Evolutionary conservation across 1,140 invertebrate species (phyloP), one percentile per base, ranked within the genome.

Genomic region (Uloborus diversus): DNA sequence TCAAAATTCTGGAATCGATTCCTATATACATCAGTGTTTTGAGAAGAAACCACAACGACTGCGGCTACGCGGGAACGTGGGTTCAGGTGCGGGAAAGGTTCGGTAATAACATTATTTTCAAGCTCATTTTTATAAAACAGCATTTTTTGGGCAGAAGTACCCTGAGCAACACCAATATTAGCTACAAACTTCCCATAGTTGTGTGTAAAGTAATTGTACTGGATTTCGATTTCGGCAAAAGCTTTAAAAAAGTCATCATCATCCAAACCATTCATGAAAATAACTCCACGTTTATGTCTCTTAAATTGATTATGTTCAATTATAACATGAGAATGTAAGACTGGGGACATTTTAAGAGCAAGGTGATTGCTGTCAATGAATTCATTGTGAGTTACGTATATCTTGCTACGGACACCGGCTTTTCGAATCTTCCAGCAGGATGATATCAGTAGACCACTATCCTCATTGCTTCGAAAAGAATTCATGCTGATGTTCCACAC

Each of bases 1-100:
- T 93, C 91, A 0, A 91, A 92, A 88, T 99, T 99, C 70, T 95
- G 90, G 53, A 99, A 91, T 78, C 96, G 94, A 86, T 99, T 99
- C 78, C 97, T 89, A 83, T 90, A 95, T 3, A 99, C 90, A 53
- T 93, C 89, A 0, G 98, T 92, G 86, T 99, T 99, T 56, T 87
- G 86, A 75, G 93, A 94, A 0, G 95, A 96, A 0, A 95, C 92
- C 37, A 97, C 90, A 0, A 98, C 93, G 4, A 95, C 92, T 4
- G 96, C 97, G 17, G 95, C 93, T 0, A 96, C 96, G 82, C 92
- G 89, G 75, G 93, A 97, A 82, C 94, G 89, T 2, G 94, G 95
- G 84, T 93, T 93, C 11, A 99, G 87, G 76, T 89, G 91, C 9
- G 89, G 89, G 73, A 94, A 98, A 0, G 95, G 92, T 86, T 99